Evolutionary conservation across 1,140 invertebrate genomes (phyloP).

Genomic region (Lepidostoma basale): DNA sequence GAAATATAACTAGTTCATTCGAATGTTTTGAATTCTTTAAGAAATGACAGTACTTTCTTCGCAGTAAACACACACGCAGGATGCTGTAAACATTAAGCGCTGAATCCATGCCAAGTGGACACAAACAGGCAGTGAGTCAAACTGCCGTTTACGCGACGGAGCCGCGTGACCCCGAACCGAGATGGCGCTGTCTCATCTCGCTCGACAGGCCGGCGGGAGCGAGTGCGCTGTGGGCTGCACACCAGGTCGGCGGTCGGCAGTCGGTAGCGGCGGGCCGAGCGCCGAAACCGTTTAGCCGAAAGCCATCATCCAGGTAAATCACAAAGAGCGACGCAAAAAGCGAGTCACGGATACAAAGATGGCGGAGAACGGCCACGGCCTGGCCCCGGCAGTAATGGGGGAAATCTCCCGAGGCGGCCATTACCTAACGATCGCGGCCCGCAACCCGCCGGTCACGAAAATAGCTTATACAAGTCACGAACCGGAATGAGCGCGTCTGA

Average conservation of each 20-base stretch:
- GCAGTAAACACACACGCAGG: too few species aligned
- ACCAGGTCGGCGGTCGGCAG: neutral
- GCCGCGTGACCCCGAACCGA: neutral
- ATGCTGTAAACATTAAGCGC: too few species aligned
- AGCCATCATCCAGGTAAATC: constrained; percentile 2
- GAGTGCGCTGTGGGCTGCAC: neutral
- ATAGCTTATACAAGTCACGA: constrained; percentile 40
- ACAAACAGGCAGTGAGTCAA: too few species aligned
- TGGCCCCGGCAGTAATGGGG: constrained; percentile 13
- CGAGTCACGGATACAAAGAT: constrained; percentile 27
- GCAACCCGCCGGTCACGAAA: constrained; percentile 34
- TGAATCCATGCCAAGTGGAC: too few species aligned
- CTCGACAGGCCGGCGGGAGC: neutral
- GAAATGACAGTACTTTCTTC: too few species aligned
- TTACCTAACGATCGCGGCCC: constrained; percentile 28
- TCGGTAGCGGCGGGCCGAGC: neutral
- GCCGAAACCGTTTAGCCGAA: neutral
- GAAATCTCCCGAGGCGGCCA: constrained; percentile 27
- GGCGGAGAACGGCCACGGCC: constrained; percentile 6
- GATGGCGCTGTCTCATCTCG: neutral
- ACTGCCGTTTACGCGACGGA: too few species aligned
- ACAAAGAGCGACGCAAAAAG: constrained; percentile 6
- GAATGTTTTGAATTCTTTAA: too few species aligned
- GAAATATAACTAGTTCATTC: too few species aligned
- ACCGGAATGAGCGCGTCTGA: constrained; percentile 33